phyloP scores from a whole-genome alignment of 2,888 invertebrate species.

The Kryphioiulus occultus region DNA sequence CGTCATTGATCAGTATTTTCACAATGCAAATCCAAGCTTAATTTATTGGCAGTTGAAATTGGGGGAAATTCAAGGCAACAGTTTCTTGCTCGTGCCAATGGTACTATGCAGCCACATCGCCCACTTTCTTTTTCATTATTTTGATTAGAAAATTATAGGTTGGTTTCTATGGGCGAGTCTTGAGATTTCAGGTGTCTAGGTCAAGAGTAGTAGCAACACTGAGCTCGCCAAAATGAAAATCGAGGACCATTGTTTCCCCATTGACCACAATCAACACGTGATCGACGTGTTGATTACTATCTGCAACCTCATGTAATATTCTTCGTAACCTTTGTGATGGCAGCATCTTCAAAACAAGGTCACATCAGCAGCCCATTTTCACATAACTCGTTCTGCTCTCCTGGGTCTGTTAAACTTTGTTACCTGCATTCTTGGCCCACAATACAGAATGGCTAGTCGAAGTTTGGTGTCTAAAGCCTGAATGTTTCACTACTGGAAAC shows the following conservation, averaged over 20 bases:
- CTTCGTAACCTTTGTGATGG: background rate
- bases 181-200: background rate
- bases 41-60: background rate
- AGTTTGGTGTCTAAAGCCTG: too few species aligned
- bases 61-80: background rate
- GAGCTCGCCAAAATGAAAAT: background rate
- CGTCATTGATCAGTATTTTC: too few species aligned
- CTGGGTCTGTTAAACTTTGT: too few species aligned
- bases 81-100: background rate
- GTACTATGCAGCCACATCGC: background rate
- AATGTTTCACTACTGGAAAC: too few species aligned
- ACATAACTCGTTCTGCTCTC: too few species aligned
- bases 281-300: background rate
- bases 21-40: background rate
- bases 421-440: too few species aligned
- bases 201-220: background rate
- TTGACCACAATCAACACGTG: background rate
- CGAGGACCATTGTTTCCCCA: background rate
- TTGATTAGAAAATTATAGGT: conserved; percentile 1
- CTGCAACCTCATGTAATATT: background rate
- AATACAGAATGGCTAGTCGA: too few species aligned
- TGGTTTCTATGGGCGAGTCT: background rate
- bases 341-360: background rate
- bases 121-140: background rate
- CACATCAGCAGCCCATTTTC: background rate